Evolutionary conservation across 2,113 vertebrate genomes (phyloP), one percentile per base, ranked within the genome.

Genomic region (Gila orcuttii): DNA sequence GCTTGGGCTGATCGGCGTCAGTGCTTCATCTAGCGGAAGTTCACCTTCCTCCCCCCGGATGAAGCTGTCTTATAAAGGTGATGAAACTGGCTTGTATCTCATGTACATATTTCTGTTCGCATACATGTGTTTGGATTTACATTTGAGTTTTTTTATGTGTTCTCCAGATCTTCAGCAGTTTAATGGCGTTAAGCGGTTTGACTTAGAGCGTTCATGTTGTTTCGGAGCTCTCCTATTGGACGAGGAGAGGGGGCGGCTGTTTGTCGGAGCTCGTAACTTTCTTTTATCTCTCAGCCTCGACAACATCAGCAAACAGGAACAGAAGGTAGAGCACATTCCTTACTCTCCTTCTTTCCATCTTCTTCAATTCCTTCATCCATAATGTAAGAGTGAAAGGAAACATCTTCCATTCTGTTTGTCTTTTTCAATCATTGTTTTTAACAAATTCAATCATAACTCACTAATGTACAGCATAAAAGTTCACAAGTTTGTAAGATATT

Each of bases 261-360:
- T 99, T 0, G 97, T 96, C 0, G 98, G 98, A 0, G 97, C 96
- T 0, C 95, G 97, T 91, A 99, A 99, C 92, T 96, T 97, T 55
- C 94, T 99, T 90, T 93, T 97, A 75, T 98, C 98, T 3, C 95
- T 99, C 55, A 96, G 95, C 50, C 89, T 99, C 91, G 97, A 99
- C 83, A 96, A 99, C 93, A 99, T 99, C 82, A 96, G 94, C 93
- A 97, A 97, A 89, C 92, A 94, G 84, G 94, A 96, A 86, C 96
- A 96, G 83, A 97, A 97, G 97, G 98, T 99, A 89, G 89, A 10
- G 59, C 60, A 21, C 33, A 45, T 13, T 64, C 6, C 50, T 55
- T 50, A n/a, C 66, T 81, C 77, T 50, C 3, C 3, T 50, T 50
- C 10, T 85, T n/a, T 62, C 33, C 74, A 8, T 76, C 57, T 64